Evolutionary conservation across 1,140 invertebrate genomes (phyloP).

Genomic region (Danaus melanippus): DNA sequence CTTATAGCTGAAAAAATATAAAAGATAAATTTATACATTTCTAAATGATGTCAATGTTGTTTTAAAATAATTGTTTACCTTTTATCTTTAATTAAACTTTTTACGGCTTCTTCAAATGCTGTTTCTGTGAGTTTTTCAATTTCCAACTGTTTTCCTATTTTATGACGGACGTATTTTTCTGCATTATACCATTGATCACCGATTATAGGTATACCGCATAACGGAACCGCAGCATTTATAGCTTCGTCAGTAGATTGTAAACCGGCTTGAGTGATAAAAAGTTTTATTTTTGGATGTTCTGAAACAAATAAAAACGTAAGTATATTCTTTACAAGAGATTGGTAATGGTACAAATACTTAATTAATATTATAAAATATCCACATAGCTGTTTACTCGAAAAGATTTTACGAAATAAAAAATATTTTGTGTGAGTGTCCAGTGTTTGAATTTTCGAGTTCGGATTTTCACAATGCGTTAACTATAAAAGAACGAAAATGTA

Average conservation of each 20-base stretch:
- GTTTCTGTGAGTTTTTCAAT: constrained; percentile 30
- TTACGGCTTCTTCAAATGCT: constrained; percentile 14
- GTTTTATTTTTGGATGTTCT: constrained; percentile 29
- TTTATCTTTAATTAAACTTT: constrained; percentile 17
- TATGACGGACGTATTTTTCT: constrained; percentile 26
- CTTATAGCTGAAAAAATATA: neutral
- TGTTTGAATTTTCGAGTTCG: too few relatives aligned
- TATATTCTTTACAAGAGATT: too few relatives aligned
- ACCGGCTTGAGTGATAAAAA: constrained; percentile 53
- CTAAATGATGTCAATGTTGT: too few relatives aligned
- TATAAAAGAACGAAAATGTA: neutral
- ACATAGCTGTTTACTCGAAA: too few relatives aligned
- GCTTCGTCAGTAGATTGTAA: constrained; percentile 39
- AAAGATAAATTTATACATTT: too few relatives aligned
- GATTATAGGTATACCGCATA: constrained; percentile 35
- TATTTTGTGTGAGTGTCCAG: too few relatives aligned
- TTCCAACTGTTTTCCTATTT: constrained; percentile 34
- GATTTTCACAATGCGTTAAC: too few relatives aligned
- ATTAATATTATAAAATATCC: neutral
- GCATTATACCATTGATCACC: constrained; percentile 44
- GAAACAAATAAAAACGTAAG: constrained; percentile 1
- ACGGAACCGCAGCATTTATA: constrained; percentile 23
- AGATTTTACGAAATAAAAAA: too few relatives aligned
- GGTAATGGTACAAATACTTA: neutral
- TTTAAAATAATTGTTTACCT: constrained; percentile 15